Percentiles rank a stretch among this genome's conserved stretches.
Evolutionary conservation across 2,113 vertebrate genomes (phyloP).

Genomic region (Periophthalmodon schlosseri): DNA sequence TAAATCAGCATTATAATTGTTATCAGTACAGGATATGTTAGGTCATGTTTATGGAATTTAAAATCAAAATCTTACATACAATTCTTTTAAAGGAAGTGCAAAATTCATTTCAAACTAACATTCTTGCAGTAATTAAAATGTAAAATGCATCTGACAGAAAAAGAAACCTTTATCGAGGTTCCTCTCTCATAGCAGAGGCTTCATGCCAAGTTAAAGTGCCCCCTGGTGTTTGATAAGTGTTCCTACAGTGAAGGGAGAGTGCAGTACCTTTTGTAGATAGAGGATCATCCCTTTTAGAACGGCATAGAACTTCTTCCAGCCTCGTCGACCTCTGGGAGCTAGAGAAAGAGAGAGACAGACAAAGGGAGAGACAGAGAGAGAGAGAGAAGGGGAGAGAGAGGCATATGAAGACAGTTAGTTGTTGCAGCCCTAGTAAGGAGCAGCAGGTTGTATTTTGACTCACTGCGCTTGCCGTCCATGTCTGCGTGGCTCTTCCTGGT

Average conservation of each 20-base stretch:
- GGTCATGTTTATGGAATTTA: too few relatives aligned
- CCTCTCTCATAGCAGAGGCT: not conserved
- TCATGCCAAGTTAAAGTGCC: constrained; percentile 26
- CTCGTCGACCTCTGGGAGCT: constrained; percentile 94
- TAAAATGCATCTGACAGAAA: too few relatives aligned
- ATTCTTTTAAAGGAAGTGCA: too few relatives aligned
- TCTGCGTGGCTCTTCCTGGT: constrained; percentile 94
- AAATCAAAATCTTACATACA: too few relatives aligned
- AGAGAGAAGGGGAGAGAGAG: not conserved
- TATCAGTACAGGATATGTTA: too few relatives aligned
- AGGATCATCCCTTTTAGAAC: constrained; percentile 95
- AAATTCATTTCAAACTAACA: too few relatives aligned
- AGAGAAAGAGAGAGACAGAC: not conserved
- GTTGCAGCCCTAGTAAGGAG: too few relatives aligned
- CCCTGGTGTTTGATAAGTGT: constrained; percentile 50
- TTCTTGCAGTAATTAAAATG: too few relatives aligned
- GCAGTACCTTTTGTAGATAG: constrained; percentile 94
- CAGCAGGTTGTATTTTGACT: constrained; percentile 37
- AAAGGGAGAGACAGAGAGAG: constrained; percentile 6
- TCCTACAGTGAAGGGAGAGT: constrained; percentile 63
- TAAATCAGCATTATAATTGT: too few relatives aligned
- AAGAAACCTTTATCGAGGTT: not conserved
- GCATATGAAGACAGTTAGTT: not conserved
- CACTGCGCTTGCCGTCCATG: constrained; percentile 98
- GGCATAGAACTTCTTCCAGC: constrained; percentile 99